Evolutionary conservation across 2,113 vertebrate species (phyloP).

Genomic region (Lycaon pictus): DNA sequence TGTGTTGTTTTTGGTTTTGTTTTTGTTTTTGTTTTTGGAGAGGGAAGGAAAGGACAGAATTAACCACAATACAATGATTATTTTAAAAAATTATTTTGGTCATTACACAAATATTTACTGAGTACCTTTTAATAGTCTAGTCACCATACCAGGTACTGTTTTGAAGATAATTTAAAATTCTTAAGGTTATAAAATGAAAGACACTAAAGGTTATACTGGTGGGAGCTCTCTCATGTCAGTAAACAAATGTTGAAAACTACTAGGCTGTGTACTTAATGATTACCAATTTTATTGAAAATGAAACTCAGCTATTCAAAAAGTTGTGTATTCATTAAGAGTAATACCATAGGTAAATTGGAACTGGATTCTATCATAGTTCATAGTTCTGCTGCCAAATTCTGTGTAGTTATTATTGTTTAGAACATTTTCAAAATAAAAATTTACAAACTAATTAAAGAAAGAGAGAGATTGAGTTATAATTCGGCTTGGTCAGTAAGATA

Average conservation of each 20-base stretch:
- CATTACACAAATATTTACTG: neutral
- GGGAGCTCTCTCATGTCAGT: neutral
- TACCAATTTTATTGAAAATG: neutral
- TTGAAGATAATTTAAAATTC: constrained; percentile 12
- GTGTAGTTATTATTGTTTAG: neutral
- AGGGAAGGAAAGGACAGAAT: neutral
- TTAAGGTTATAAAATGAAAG: neutral
- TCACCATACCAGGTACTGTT: neutral
- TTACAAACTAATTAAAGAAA: neutral
- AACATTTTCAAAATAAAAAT: neutral
- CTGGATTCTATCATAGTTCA: neutral
- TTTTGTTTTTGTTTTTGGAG: neutral
- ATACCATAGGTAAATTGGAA: neutral
- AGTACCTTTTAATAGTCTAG: neutral
- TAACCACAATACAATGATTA: neutral
- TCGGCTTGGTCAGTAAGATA: neutral
- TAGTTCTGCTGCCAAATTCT: neutral
- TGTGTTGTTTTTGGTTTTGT: too few species aligned
- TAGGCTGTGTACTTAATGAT: neutral
- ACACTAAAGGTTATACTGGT: neutral
- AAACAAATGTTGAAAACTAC: neutral
- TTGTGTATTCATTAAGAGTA: neutral
- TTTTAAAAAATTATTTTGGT: neutral
- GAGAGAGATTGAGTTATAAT: neutral
- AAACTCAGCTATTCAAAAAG: neutral